Conservation (phyloP, 2,797 vertebrate genomes). For the Cryptoblepharus egeriae region DNA sequence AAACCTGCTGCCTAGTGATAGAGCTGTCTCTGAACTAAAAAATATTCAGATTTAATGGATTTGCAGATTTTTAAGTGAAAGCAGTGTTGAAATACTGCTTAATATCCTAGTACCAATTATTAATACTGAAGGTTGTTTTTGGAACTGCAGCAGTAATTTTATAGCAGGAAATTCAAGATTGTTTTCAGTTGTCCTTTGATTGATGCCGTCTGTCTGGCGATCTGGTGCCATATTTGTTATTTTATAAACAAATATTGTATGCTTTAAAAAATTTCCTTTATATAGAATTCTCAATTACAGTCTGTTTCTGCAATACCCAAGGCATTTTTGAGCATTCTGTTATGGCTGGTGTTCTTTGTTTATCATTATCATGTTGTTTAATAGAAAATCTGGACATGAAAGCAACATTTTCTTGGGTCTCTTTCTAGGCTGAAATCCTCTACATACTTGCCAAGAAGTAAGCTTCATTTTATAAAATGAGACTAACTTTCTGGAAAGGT, state of each 20-base stretch:
- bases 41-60: background rate
- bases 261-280: slow-evolving; percentile 16
- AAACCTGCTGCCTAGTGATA: background rate
- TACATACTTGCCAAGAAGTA: no score
- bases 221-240: background rate
- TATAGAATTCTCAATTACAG: background rate
- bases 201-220: slow-evolving; percentile 7
- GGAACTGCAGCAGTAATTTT: slow-evolving; percentile 33
- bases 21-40: background rate
- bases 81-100: slow-evolving; percentile 34
- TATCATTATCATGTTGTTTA: background rate
- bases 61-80: background rate
- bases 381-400: slow-evolving; percentile 9
- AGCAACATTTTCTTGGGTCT: background rate
- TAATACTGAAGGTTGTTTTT: slow-evolving; percentile 33
- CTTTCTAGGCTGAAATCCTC: background rate
- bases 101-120: slow-evolving; percentile 18
- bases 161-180: slow-evolving; percentile 9
- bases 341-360: background rate
- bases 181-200: slow-evolving; percentile 14
- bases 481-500: no score
- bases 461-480: no score
- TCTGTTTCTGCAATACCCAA: slow-evolving; percentile 6
- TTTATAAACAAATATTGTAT: background rate
- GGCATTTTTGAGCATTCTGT: background rate